Conservation (phyloP, 2,888 invertebrate genomes). For the Amphipyra berbera region DNA sequence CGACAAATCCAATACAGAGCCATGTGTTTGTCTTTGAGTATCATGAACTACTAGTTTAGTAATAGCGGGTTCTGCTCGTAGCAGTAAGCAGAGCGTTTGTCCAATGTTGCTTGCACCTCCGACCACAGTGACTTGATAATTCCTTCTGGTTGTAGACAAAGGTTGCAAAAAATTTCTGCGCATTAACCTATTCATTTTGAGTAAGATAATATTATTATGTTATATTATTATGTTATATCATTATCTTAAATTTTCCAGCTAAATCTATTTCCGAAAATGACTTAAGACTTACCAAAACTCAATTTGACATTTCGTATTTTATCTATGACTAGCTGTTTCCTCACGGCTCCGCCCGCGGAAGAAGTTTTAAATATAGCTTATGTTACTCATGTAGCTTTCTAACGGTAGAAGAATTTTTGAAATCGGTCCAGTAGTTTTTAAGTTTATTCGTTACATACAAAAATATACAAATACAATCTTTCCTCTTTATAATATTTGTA, state of each 20-base stretch:
- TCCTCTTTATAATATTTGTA: too few relatives aligned
- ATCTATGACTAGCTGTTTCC: neutral
- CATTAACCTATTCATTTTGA: constrained; percentile 53
- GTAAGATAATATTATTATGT: constrained; percentile 7
- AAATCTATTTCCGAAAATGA: neutral
- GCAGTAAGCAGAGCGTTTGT: constrained; percentile 88
- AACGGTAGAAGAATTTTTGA: too few relatives aligned
- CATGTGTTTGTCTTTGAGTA: constrained; percentile 72
- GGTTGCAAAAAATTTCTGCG: constrained; percentile 40
- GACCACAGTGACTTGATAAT: constrained; percentile 77
- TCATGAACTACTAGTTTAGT: constrained; percentile 91
- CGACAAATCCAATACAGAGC: constrained; percentile 82
- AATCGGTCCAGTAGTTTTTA: too few relatives aligned
- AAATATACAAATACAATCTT: too few relatives aligned
- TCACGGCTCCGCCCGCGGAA: too few relatives aligned
- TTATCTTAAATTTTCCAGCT: neutral
- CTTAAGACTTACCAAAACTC: neutral
- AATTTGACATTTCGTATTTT: constrained; percentile 19
- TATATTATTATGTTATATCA: constrained; percentile 9
- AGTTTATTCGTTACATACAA: too few relatives aligned
- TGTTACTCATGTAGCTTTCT: too few relatives aligned
- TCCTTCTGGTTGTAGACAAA: constrained; percentile 41
- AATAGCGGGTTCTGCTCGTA: constrained; percentile 89
- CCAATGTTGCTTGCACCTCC: constrained; percentile 87
- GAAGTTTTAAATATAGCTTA: too few relatives aligned